Base-by-base conservation (phyloP, 2,888 invertebrate species). In the Galerucella calmariensis region DNA sequence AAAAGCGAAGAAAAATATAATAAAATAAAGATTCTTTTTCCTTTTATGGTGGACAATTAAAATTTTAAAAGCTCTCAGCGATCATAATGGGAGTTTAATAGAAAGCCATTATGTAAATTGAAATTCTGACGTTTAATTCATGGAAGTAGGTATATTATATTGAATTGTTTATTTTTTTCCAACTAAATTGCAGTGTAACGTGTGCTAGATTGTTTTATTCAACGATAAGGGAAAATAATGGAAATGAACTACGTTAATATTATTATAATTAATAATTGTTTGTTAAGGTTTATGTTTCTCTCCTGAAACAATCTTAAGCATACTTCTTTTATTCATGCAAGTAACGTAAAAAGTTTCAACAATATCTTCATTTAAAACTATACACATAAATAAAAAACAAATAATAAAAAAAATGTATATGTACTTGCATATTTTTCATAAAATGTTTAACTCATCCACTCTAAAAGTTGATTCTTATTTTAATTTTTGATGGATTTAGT, bases 131-230 rank as follows among this genome's bases (percentile, higher is more conserved):
- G 35, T n/a, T 14, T 61, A 61, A 61, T 61, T 61, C 27, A 61
- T 35, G 24, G 14, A 27, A 61, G 11, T n/a, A 44, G 44, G 12
- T 48, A 14, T 48, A 48, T 46, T 63, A 10, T 65, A 46, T 65
- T 46, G 63, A 65, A 65, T 41, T 46, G 63, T 65, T 65, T 20
- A 65, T 48, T 65, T 65, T 41, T 41, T 12, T 63, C 16, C 6
- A 44, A 63, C 35, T 63, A 63, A 63, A 63, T 63, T 65, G 46
- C 63, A 46, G 6, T 65, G 10, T 65, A 46, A 65, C 63, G 44
- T 46, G 63, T 65, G 44, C 24, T 16, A 20, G 2, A 56, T 56
- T 56, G 56, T 56, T 16, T 56, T 16, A 20, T 56, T 56, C 3
- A 10, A 16, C 20, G 20, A 56, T 20, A 56, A 56, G 56, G 11